Evolutionary conservation across 2,113 vertebrate genomes (phyloP).

Genomic region (Oriolus oriolus): DNA sequence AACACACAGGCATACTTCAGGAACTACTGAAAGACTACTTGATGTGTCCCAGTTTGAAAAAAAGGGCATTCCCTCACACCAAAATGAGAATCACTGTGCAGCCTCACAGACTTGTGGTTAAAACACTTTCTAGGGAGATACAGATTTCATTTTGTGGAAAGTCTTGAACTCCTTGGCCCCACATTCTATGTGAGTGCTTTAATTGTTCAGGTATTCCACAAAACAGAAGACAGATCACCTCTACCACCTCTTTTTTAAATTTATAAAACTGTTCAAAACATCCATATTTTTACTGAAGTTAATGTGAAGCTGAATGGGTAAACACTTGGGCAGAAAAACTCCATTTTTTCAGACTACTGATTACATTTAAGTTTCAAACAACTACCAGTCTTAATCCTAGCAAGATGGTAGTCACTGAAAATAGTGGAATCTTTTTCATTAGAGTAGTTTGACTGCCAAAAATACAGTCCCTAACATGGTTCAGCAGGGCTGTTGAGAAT

Average conservation of each 20-base stretch:
- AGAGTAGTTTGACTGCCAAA: neutral
- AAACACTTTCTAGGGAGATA: neutral
- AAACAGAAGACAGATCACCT: neutral
- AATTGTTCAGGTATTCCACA: neutral
- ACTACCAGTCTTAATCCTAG: neutral
- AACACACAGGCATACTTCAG: neutral
- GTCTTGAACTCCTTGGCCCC: neutral
- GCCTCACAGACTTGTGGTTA: neutral
- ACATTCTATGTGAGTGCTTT: neutral
- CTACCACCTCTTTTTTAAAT: neutral
- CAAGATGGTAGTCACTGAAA: neutral
- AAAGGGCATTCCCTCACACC: neutral
- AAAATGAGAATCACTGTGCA: fast-evolving
- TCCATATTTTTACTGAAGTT: neutral
- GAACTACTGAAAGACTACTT: neutral
- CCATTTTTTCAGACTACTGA: fast-evolving
- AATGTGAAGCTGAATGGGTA: neutral
- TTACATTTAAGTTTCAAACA: neutral
- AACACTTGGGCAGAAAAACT: neutral
- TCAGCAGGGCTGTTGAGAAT: neutral
- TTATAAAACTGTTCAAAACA: neutral
- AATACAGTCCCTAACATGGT: neutral
- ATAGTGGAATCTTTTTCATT: neutral
- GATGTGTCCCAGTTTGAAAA: neutral
- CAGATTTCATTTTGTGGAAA: neutral